Conservation (phyloP, 2,113 vertebrate genomes). For the Equus quagga region DNA sequence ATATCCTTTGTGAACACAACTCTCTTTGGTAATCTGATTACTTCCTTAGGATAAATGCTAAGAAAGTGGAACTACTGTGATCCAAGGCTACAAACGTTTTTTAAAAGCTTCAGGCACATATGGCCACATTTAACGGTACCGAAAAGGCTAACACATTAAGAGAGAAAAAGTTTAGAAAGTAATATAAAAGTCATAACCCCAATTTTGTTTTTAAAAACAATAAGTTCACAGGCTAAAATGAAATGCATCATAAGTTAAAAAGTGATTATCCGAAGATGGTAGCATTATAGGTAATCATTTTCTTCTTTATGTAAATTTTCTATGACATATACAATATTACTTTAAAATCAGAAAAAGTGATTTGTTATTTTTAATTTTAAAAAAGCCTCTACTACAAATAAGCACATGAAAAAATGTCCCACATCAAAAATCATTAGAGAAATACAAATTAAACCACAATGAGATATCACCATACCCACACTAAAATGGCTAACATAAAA, state of each 20-base stretch:
- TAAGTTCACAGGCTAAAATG: neutral
- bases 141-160: neutral
- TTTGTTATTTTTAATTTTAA: slow-evolving; percentile 16
- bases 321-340: neutral
- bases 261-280: neutral
- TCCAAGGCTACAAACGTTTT: neutral
- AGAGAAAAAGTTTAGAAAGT: neutral
- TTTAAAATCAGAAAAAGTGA: neutral
- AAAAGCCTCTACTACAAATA: slow-evolving; percentile 2
- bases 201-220: slow-evolving; percentile 14
- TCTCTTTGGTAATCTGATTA: neutral
- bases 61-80: neutral
- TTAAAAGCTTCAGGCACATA: neutral
- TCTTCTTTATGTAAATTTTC: neutral
- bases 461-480: neutral
- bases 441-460: neutral
- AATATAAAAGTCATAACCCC: neutral
- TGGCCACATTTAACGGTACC: neutral
- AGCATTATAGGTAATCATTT: neutral
- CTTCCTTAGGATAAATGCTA: neutral
- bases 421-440: neutral
- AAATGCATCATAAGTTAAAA: neutral
- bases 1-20: neutral
- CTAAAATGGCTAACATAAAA: slow-evolving; percentile 9
- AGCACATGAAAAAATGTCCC: neutral